Evolutionary conservation across 2,888 invertebrate genomes (phyloP).

Genomic region (Brenthis hecate): DNA sequence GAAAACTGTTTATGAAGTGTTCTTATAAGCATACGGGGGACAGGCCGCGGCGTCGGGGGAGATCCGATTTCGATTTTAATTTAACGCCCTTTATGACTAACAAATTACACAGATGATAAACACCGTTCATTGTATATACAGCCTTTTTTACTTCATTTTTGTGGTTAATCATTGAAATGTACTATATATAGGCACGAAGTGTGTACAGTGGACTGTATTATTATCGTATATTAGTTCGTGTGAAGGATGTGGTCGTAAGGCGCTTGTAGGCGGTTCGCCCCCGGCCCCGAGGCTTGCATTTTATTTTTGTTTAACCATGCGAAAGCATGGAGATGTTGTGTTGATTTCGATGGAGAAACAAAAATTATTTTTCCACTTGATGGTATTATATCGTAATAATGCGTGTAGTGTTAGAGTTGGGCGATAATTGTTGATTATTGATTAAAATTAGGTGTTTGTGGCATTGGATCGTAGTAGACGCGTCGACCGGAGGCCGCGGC

Average conservation of each 20-base stretch:
- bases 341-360: constrained; percentile 76
- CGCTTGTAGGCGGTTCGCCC: constrained; percentile 41
- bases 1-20: constrained; percentile 80
- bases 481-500: constrained; percentile 33
- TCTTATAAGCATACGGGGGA: constrained; percentile 75
- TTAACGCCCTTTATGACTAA: no score
- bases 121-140: no score
- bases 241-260: neutral
- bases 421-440: constrained; percentile 82
- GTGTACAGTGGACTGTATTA: neutral
- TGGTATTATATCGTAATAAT: constrained; percentile 69
- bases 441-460: constrained; percentile 80
- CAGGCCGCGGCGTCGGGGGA: constrained; percentile 28
- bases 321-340: constrained; percentile 68
- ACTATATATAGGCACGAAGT: no score
- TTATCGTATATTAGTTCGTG: neutral
- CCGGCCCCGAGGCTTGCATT: constrained; percentile 58
- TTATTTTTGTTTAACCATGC: constrained; percentile 72
- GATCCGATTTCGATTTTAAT: constrained; percentile 43
- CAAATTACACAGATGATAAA: no score
- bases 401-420: constrained; percentile 79
- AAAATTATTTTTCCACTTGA: constrained; percentile 82
- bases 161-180: no score
- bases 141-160: no score
- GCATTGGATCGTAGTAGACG: constrained; percentile 69